Base-by-base conservation (phyloP, 2,888 invertebrate genomes). In the Vannuccia rotundouncinata region DNA sequence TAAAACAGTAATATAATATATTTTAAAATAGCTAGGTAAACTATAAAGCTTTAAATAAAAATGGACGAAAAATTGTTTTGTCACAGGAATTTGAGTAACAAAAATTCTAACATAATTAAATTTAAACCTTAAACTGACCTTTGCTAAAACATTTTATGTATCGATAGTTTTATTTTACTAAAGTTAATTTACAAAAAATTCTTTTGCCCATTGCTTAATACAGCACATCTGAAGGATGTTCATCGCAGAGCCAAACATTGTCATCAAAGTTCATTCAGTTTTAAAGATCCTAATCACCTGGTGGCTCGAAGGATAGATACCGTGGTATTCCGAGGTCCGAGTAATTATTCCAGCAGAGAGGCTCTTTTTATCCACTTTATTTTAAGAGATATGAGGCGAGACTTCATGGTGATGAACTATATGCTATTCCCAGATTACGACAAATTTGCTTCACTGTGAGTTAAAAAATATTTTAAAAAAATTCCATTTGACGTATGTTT, bases 371-470 rank as follows among this genome's bases (percentile, higher is more conserved):
- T 83, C 1, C 83, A 83, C 79, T 83, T 83, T 75, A 76, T 73
- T 22, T 77, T 83, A n/a, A 81, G 83, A 29, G 83, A 83, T 75
- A 78, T 80, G 29, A 83, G 82, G 0, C 59, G 83, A 75, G 83
- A 83, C 74, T 83, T 83, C 78, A 83, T 81, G 66, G 83, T 83
- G 13, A 83, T 83, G 77, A 82, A 82, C 59, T 83, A 83, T 75
- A 82, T 83, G 77, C 82, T 83, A 25, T 83, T 83, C 74, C 82
- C 81, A 1, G 81, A 77, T 27, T 83, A 76, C 59, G 82, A 82
- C 77, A 59, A 45, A 25, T 83, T 83, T 45, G 82, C 81, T 30
- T 27, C 30, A 77, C 82, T 82, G 82, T 82, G 77, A 81, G 77
- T 79, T 81, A 1, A 27, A 80, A 29, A 80, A 79, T 59, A 29